Base-by-base conservation (phyloP, 1,140 invertebrate species). In the Brachionus paranguensis region DNA sequence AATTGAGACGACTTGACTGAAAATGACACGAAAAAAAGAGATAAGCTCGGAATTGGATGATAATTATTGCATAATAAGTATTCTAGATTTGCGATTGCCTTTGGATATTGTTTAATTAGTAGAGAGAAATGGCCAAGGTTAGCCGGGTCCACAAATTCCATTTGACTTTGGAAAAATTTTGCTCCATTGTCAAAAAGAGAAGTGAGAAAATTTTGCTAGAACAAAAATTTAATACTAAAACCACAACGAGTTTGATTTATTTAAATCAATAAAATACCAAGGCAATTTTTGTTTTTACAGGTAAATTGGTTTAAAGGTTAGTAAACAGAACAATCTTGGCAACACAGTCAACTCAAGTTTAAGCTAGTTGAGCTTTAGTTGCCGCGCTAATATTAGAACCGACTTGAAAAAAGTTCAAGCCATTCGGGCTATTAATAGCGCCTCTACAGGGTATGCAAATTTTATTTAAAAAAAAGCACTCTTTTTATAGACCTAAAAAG, bases 1-100 rank as follows among this genome's bases (percentile, higher is more conserved):
- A 76, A 47, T 76, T 76, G 72, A 76, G 72, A 76, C 72, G 72
- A 76, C 72, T 50, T 76, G 72, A 76, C 72, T 50, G 45, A 76
- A 50, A 50, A 50, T 76, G 72, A 76, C 72, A 76, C 68, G 20
- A 41, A 29, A 37, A 33, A 68, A 41, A 68, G 65, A 68, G 65
- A 68, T 68, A 68, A 68, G 65, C 65, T 68, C 12, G 65, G 65
- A 68, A 68, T 68, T 68, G 33, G 24, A 29, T 17, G n/a, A 72
- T 41, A 72, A 43, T 37, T 37, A 37, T 72, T 72, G 68, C 68
- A 72, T 72, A 72, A 72, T 72, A 72, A 72, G 68, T 72, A 72
- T 72, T 72, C 68, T 72, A 72, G 68, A 41, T 72, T 72, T 72
- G 27, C 12, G 33, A 68, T 68, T 37, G 68, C 68, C 68, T 43